These are phyloP conservation scores for Okapia johnstoni DNA, from an alignment of 2,113 vertebrate genomes.

Conservation along the genomic window DNA sequence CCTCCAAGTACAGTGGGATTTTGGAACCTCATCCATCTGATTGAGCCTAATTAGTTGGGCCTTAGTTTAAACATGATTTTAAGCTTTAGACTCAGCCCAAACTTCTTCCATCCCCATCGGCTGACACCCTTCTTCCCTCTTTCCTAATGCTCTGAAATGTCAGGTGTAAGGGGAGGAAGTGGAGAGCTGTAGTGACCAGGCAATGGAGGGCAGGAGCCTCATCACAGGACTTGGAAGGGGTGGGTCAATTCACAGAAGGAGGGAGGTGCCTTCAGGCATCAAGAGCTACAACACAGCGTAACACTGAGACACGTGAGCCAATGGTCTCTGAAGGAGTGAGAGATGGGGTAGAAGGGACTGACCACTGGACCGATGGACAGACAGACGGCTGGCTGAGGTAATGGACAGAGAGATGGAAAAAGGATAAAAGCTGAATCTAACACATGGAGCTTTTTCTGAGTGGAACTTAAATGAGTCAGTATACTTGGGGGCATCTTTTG, in stretches of 20 bases:
- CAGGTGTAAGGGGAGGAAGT: neutral
- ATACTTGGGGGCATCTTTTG: no score
- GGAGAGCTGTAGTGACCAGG: neutral
- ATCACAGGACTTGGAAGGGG: neutral
- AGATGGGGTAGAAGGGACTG: no score
- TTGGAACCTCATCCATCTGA: neutral
- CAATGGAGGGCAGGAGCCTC: neutral
- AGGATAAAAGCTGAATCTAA: neutral
- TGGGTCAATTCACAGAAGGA: neutral
- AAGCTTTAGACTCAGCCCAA: neutral
- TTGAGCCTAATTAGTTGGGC: no score
- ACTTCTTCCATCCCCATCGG: accelerated
- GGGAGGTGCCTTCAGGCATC: accelerated
- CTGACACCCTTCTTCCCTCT: neutral
- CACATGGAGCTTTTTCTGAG: neutral
- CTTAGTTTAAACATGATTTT: neutral
- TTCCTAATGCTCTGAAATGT: neutral
- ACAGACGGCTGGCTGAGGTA: neutral
- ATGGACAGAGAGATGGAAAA: neutral
- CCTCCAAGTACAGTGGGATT: accelerated
- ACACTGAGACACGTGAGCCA: accelerated
- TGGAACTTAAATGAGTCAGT: neutral
- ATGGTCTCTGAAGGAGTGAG: neutral
- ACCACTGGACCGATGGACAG: neutral
- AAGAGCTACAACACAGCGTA: accelerated